These are phyloP conservation scores for Ridgeia piscesae DNA, from an alignment of 1,140 invertebrate genomes.

Conservation along the genomic window DNA sequence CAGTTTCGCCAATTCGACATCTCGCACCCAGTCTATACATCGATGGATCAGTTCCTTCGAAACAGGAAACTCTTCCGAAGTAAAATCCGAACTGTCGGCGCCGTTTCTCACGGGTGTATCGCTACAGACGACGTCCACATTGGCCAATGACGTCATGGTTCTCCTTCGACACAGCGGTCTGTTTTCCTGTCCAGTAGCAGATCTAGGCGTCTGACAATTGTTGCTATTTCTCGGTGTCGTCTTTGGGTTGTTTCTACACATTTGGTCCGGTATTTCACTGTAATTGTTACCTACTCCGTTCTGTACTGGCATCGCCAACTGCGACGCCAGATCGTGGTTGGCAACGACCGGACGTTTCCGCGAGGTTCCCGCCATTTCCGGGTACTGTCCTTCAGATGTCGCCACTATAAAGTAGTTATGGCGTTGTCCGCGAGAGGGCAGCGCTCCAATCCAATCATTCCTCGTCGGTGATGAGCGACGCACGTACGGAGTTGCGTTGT, in stretches of 20 bases:
- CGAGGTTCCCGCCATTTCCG: neutral
- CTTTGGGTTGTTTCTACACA: neutral
- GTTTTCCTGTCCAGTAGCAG: neutral
- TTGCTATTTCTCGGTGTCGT: neutral
- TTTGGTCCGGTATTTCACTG: neutral
- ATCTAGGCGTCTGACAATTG: neutral
- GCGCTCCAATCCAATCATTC: neutral
- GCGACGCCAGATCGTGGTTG: neutral
- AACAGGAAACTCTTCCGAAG: neutral
- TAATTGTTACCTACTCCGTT: neutral
- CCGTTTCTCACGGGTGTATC: neutral
- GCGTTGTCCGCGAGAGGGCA: neutral
- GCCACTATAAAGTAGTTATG: neutral
- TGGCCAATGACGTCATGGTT: neutral
- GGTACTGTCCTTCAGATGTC: neutral
- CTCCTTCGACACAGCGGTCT: neutral
- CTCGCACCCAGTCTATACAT: neutral
- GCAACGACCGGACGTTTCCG: neutral
- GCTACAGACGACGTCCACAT: neutral
- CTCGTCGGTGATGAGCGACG: neutral
- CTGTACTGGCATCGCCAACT: neutral
- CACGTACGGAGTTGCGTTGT: neutral
- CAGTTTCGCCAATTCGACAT: neutral
- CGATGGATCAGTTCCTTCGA: neutral
- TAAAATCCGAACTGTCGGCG: neutral